phyloP scores from a whole-genome alignment of 2,113 vertebrate species.

The Nannobrachium achirus region DNA sequence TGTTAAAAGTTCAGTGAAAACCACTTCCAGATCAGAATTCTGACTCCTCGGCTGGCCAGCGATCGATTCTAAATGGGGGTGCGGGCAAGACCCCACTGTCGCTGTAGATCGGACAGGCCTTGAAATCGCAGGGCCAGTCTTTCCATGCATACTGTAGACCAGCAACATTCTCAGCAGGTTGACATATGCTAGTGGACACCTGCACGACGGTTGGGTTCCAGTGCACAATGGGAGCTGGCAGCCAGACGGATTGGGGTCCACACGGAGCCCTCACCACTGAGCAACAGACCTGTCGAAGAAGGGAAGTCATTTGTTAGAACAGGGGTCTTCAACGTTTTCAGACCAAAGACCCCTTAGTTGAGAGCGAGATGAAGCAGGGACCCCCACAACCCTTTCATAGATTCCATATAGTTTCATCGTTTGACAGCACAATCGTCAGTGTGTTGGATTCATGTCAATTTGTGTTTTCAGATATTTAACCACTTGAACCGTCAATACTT shows the following conservation, averaged over 20 bases:
- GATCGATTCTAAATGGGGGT: slow-evolving; percentile 77
- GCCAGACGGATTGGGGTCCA: slow-evolving; percentile 67
- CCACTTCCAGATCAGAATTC: no score
- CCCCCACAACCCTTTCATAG: no score
- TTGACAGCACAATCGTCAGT: no score
- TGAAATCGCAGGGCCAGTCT: slow-evolving; percentile 89
- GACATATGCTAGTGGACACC: slow-evolving; percentile 65
- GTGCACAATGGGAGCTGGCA: slow-evolving; percentile 54
- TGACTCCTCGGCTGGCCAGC: background rate
- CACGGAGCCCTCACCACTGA: slow-evolving; percentile 9
- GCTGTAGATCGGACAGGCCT: slow-evolving; percentile 86
- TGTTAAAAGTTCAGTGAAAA: no score
- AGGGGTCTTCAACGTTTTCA: no score
- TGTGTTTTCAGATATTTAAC: no score
- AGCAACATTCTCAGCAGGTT: background rate
- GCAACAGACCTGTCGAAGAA: slow-evolving; percentile 82
- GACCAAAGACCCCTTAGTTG: no score
- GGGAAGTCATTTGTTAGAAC: no score
- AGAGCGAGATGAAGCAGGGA: no score
- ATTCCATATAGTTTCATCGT: no score
- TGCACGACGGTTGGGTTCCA: slow-evolving; percentile 55
- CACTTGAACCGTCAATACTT: no score
- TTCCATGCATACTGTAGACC: slow-evolving; percentile 89
- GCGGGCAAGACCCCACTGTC: slow-evolving; percentile 78
- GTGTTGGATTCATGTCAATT: no score